Evolutionary conservation across 2,888 invertebrate species (phyloP).

Genomic region (Lydus trimaculatus): DNA sequence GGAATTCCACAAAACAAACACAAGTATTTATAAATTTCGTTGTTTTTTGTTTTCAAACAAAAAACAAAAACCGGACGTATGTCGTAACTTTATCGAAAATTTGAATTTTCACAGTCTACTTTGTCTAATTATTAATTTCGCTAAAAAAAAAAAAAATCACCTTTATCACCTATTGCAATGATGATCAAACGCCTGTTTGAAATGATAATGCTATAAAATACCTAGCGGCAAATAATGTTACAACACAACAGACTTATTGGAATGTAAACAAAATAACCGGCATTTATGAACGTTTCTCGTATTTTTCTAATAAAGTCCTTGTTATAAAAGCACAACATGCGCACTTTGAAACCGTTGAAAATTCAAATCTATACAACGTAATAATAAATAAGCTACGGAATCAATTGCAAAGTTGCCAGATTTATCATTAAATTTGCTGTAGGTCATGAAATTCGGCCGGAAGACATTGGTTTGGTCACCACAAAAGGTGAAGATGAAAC

Average conservation of each 20-base stretch:
- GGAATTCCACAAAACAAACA: no score
- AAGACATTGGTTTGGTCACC: constrained; percentile 84
- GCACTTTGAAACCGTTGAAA: background rate
- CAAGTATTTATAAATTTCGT: no score
- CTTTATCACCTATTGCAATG: background rate
- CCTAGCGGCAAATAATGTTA: background rate
- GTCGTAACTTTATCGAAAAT: no score
- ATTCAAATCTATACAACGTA: no score
- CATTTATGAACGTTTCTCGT: background rate
- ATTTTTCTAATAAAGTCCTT: background rate
- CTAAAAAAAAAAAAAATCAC: no score
- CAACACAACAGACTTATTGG: background rate
- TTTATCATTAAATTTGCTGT: constrained; percentile 2
- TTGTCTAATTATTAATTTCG: no score
- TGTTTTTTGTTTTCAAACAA: no score
- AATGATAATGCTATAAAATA: background rate
- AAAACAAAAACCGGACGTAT: no score
- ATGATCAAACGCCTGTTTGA: background rate
- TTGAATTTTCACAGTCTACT: no score
- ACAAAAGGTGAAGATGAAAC: constrained; percentile 79
- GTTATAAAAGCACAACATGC: background rate
- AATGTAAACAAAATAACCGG: constrained; percentile 1
- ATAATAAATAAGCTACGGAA: background rate
- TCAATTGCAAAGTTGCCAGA: background rate
- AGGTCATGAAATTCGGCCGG: constrained; percentile 83